Base-by-base conservation (phyloP, 2,888 invertebrate species). In the Tiliacea citrago region DNA sequence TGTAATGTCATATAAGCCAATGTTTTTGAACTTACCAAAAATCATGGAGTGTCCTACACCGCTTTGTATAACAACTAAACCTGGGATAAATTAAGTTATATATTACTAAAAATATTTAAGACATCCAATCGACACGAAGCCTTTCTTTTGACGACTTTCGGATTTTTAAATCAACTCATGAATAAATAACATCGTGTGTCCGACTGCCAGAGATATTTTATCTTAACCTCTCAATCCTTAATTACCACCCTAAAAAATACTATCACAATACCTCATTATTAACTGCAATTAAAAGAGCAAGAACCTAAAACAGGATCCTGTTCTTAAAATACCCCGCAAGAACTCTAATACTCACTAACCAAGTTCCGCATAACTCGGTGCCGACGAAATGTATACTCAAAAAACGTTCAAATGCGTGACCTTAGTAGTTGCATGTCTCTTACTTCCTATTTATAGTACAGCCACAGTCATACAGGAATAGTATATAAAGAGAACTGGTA, bases 361-460 rank as follows among this genome's bases (percentile, higher is more conserved):
- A 57, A 92, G 93, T 95, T 95, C 95, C 95, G 95, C 94, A 91
- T 95, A 90, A 89, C 89, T 90, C 87, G 86, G 83, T 82, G 85
- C 90, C 90, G 88, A 91, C 94, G 91, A 94, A 95, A 93, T 92
- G 90, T 92, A 93, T 92, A 93, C 90, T 93, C 90, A 94, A 94
- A 94, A 88, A 95, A 93, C 92, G 91, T 90, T 91, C 92, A 83
- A 89, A 77, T 89, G 83, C 85, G 89, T 94, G 96, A 95, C 96
- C 96, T 86, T 96, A 94, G 91, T 35, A 0, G 45, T 83, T 89
- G 88, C 91, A 92, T 93, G 90, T 93, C 94, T 93, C 88, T 94
- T 93, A 94, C 94, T 96, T 96, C 95, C 95, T 95, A 94, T 93
- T 94, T 93, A 92, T 93, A 94, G 91, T 91, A 88, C 87, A 86